Conservation (phyloP, 2,113 vertebrate genomes). For the Odocoileus virginianus region DNA sequence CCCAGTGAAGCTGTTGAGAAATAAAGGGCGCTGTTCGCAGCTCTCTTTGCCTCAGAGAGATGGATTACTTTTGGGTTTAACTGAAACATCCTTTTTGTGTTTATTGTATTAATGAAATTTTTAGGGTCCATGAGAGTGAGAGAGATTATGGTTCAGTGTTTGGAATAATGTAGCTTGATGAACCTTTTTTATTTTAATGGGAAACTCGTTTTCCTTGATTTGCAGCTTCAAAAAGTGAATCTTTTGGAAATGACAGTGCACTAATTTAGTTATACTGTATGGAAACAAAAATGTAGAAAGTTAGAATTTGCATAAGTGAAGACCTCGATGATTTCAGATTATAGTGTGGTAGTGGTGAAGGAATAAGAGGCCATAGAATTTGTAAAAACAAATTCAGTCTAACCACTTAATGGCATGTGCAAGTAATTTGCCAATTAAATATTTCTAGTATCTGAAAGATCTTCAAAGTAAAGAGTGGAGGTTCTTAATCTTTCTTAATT, state of each 20-base stretch:
- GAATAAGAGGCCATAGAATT: slow-evolving; percentile 57
- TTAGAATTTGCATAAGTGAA: slow-evolving; percentile 65
- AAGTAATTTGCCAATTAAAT: slow-evolving; percentile 72
- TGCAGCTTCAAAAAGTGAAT: slow-evolving; percentile 56
- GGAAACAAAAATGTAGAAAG: slow-evolving; percentile 63
- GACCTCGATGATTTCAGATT: slow-evolving; percentile 72
- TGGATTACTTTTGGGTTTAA: background rate
- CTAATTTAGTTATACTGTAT: slow-evolving; percentile 71
- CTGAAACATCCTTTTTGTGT: slow-evolving; percentile 38
- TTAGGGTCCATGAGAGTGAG: slow-evolving; percentile 9
- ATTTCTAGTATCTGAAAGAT: slow-evolving; percentile 65
- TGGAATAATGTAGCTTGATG: slow-evolving; percentile 61
- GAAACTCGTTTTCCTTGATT: slow-evolving; percentile 61
- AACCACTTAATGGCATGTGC: slow-evolving; percentile 67
- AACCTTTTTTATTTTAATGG: slow-evolving; percentile 62
- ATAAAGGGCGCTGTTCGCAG: background rate
- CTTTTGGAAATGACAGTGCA: slow-evolving; percentile 44
- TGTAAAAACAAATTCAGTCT: slow-evolving; percentile 68
- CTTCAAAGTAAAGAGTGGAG: slow-evolving; percentile 62
- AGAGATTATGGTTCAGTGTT: slow-evolving; percentile 32
- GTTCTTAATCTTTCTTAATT: slow-evolving; percentile 69
- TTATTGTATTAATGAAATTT: slow-evolving; percentile 65
- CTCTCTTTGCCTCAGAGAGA: background rate
- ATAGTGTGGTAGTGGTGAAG: slow-evolving; percentile 50
- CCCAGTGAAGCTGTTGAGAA: background rate